Evolutionary conservation across 2,888 invertebrate species (phyloP), one percentile per base, ranked within the genome.

Genomic region (Tethea ocularis): DNA sequence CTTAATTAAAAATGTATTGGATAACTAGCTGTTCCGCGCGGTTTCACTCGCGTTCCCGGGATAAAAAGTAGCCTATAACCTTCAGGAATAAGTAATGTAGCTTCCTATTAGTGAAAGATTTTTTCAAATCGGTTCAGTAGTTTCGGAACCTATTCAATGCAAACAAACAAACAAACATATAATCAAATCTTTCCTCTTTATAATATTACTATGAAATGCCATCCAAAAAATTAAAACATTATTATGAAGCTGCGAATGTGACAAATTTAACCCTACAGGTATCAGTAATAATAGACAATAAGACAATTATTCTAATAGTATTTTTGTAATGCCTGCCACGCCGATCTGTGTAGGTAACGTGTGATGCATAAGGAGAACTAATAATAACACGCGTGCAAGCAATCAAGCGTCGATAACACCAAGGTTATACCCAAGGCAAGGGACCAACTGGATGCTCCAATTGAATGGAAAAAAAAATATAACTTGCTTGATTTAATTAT

Each of bases 251-350:
- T n/a, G n/a, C n/a, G n/a, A n/a, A n/a, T n/a, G n/a, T n/a, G n/a
- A 26, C 7, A 26, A 26, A 26, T 68, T 64, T 69, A 77, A 71
- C 69, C 68, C 72, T 68, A 55, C 24, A 60, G 62, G 67, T 73
- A 72, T 20, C 68, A 75, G 70, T 71, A 64, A 61, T 64, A 67
- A 64, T 67, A 59, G 71, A 70, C 74, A 78, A 82, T 86, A 67
- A 59, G 71, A 70, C 74, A 78, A 82, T 86, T 82, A 87, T 84
- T 81, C 71, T 82, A 86, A 85, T 81, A 60, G 69, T 67, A 66
- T 66, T 60, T 74, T 84, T 71, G 73, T 67, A 69, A 68, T 77
- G 74, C 72, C 60, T 66, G 63, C 61, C 80, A 77, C 76, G 78
- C 75, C 62, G 57, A 20, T 15, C 60, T 57, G 52, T 29, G 63